Conservation (phyloP, 2,113 vertebrate genomes). For the Manacus vitellinus region DNA sequence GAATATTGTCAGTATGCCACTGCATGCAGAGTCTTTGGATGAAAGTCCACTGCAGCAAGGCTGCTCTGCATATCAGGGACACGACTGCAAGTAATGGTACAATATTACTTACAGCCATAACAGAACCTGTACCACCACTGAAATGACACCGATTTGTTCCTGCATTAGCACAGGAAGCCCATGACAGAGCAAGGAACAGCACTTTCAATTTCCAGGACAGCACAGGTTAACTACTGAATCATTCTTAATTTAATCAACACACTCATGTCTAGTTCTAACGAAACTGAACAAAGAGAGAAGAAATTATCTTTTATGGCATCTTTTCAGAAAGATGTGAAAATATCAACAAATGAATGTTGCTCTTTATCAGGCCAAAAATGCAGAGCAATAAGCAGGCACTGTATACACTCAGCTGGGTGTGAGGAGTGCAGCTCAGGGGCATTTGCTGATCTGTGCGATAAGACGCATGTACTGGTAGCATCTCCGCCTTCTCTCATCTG, state of each 20-base stretch:
- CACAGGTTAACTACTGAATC: background rate
- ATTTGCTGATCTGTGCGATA: background rate
- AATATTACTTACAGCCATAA: background rate
- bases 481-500: background rate
- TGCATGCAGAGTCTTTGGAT: background rate
- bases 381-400: background rate
- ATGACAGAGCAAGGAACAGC: background rate
- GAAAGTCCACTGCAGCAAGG: background rate
- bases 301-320: background rate
- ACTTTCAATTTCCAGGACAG: background rate
- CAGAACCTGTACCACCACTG: background rate
- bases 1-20: background rate
- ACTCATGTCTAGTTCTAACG: background rate
- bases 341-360: background rate
- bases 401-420: background rate
- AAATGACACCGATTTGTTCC: background rate
- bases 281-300: background rate
- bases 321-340: background rate
- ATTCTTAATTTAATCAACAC: background rate
- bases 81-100: background rate
- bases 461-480: rapidly evolving
- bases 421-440: background rate
- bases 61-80: background rate
- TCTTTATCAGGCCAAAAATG: background rate
- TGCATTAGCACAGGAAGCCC: background rate